Evolutionary conservation across 2,113 vertebrate species (phyloP), one percentile per base, ranked within the genome.

Genomic region (Geococcyx californianus): DNA sequence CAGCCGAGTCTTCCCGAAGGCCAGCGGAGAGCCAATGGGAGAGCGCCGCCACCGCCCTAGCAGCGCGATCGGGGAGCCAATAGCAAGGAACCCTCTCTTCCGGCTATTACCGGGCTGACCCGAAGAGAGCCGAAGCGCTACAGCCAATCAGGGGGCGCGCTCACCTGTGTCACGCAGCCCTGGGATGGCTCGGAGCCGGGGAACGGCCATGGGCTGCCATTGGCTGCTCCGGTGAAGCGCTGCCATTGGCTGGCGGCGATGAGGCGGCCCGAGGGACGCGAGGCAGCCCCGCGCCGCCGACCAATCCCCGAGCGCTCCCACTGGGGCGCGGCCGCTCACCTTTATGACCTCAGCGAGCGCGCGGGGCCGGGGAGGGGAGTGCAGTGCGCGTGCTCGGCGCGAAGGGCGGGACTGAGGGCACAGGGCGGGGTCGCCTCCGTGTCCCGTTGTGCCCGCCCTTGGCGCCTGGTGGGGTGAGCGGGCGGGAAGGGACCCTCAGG

Each of bases 41-140:
- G 55, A 15, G 10, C 29, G 31, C 54, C 13, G 93, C 87, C 90
- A 3, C 95, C 95, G 96, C 96, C 96, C 95, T 96, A 91, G 94
- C 89, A 87, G 93, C 92, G 94, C 59, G 2, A n/a, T 34, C 24
- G 51, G 51, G 12, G 6, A 87, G 59, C 96, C 97, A 97, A 97
- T 97, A 45, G 67, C 33, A 63, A 72, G 34, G 20, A 16, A 19
- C 16, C 7, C 13, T 51, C 78, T 66, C 55, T 82, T 84, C 84
- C 89, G 91, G 56, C 47, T 64, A 40, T 51, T 15, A 34, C 62
- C 40, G 85, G 74, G 31, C 76, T 66, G 29, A 54, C 56, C 74
- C 94, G 86, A 92, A 45, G 26, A 64, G 16, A 67, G 89, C 72
- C 89, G 91, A 93, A 73, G 56, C 19, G 24, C 4, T 6, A 19